Conservation (phyloP, 2,113 vertebrate species). For the Dicentrarchus labrax region DNA sequence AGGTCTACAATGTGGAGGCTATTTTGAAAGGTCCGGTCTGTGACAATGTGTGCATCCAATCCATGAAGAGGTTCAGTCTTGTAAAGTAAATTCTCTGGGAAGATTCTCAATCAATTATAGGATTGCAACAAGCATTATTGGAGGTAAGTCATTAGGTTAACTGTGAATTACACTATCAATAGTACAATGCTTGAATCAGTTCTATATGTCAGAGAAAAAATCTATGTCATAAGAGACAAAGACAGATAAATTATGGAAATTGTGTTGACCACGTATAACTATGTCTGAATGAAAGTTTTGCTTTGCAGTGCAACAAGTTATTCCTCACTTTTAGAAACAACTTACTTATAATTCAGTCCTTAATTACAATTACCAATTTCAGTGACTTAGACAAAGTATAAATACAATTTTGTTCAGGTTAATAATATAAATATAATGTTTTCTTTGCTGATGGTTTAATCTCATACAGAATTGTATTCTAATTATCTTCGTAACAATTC, state of each 20-base stretch:
- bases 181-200: slow-evolving; percentile 10
- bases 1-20: slow-evolving; percentile 67
- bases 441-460: slow-evolving; percentile 18
- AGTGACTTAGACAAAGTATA: slow-evolving; percentile 1
- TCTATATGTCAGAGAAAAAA: slow-evolving; percentile 17
- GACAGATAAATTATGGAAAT: slow-evolving; percentile 17
- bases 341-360: slow-evolving; percentile 7
- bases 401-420: not conserved
- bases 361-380: slow-evolving; percentile 16
- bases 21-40: slow-evolving; percentile 69
- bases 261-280: slow-evolving; percentile 6
- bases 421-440: slow-evolving; percentile 6
- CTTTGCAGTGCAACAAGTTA: slow-evolving; percentile 7
- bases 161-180: slow-evolving; percentile 41
- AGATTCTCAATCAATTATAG: slow-evolving; percentile 45
- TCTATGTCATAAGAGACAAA: not conserved
- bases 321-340: not conserved
- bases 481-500: no score
- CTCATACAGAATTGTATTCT: slow-evolving; percentile 36
- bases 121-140: slow-evolving; percentile 22
- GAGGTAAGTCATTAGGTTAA: slow-evolving; percentile 55
- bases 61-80: slow-evolving; percentile 44
- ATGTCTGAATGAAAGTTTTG: not conserved
- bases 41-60: slow-evolving; percentile 63
- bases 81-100: slow-evolving; percentile 19